Evolutionary conservation across 1,140 invertebrate species (phyloP), one percentile per base, ranked within the genome.

Genomic region (Papilio polyxenes): DNA sequence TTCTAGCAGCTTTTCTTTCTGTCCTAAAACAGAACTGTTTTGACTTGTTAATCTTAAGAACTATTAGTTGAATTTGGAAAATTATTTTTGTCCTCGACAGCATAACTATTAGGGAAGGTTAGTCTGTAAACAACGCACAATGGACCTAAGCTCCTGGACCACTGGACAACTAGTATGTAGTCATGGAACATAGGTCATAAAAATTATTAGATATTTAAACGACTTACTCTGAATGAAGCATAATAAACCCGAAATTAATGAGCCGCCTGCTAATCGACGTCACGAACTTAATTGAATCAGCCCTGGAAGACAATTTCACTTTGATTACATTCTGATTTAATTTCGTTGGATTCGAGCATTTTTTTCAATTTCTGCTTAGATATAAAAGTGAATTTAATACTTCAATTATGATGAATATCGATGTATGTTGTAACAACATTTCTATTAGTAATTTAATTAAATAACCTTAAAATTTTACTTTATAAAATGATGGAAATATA

Each of bases 211-310:
- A n/a, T 17, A 6, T 20, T 51, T n/a, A 51, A 20, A 75, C 11
- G n/a, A 48, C 23, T 11, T 23, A 49, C 23, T 31, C 2, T 31
- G 49, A 77, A 77, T 77, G 4, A 77, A 53, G 20, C 31, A 23
- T 31, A 15, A 53, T 77, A 77, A 77, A 53, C 20, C 49, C 20
- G 48, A 53, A 77, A 15, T 77, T 53, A 56, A 77, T 77, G 75
- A 77, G 3, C 75, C 49, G 44, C 75, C 48, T 40, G 65, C 65
- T 51, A 77, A 77, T 77, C 20, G 75, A 77, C 75, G 53, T 77
- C 75, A 77, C 44, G 53, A 77, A 77, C 75, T 48, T 75, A 75
- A 75, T 75, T 77, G 48, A 77, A 51, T 77, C 75, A 77, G 75
- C 75, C 20, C n/a, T 77, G 49, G 75, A 77, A 77, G 49, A 53